Percentiles rank a stretch among this genome's conserved stretches.
These are phyloP conservation scores for Schizothorax lantsangensis DNA, from an alignment of 2,797 vertebrate genomes.

Conservation along the genomic window DNA sequence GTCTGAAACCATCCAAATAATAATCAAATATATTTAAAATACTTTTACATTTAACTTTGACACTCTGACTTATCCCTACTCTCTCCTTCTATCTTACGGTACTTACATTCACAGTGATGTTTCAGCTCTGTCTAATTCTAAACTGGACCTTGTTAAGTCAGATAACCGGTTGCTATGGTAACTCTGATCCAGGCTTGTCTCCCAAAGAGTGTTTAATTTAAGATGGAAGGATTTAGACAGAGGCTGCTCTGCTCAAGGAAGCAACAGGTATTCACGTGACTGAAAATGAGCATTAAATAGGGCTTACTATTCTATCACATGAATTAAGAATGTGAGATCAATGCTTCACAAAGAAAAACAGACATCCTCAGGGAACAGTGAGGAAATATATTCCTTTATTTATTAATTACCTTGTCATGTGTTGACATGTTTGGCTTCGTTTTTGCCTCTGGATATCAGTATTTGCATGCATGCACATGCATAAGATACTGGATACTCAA, in stretches of 20 bases:
- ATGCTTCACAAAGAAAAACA: slow-evolving; percentile 28
- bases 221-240: slow-evolving; percentile 35
- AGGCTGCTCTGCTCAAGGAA: not conserved
- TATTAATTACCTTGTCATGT: slow-evolving; percentile 14
- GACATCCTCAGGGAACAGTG: slow-evolving; percentile 23
- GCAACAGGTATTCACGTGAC: slow-evolving; percentile 39
- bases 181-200: slow-evolving; percentile 38
- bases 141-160: slow-evolving; percentile 52
- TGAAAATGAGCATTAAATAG: slow-evolving; percentile 41
- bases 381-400: slow-evolving; percentile 32
- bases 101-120: not conserved
- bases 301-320: slow-evolving; percentile 18
- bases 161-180: slow-evolving; percentile 62
- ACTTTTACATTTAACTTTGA: not conserved
- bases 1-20: not conserved
- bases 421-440: slow-evolving; percentile 16
- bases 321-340: slow-evolving; percentile 27
- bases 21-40: not conserved
- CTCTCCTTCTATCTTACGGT: not conserved
- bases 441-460: slow-evolving; percentile 25
- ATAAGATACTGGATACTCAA: not conserved
- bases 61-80: not conserved
- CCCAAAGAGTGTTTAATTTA: slow-evolving; percentile 19
- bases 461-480: slow-evolving; percentile 32
- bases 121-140: slow-evolving; percentile 48